Base-by-base conservation (phyloP, 2,888 invertebrate species). In the Diloba caeruleocephala region DNA sequence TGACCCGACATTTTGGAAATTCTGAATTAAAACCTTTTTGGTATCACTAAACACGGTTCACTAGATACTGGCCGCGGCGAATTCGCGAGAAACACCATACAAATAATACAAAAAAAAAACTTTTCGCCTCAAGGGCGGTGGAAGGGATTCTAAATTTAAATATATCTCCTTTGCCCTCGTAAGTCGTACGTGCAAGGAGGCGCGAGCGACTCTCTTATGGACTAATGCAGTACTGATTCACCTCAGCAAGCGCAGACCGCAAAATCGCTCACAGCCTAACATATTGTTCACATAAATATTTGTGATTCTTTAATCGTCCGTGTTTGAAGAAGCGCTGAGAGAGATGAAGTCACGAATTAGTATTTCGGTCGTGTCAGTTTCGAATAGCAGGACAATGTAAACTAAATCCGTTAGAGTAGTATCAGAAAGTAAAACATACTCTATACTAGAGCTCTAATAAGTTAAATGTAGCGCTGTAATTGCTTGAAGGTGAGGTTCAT, bases 201-300 rank as follows among this genome's bases (percentile, higher is more conserved):
- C 92, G 90, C 92, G 92, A 66, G 90, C 92, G 90, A 74, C 87
- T 86, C 85, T 85, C 82, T 79, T 92, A 92, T 92, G 87, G 89
- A 81, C 90, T 90, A 87, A 90, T 88, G 83, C 85, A 82, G 80
- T 80, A 92, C 93, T 93, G 92, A 92, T 88, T 91, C 93, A 91
- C 87, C 83, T 81, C 82, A 56, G 66, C 64, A 72, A 76, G 87
- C 85, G 85, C 85, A 77, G 76, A 83, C 85, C 86, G 88, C 90
- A 88, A 88, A 90, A 87, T 87, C 83, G 86, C 79, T 74, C 78
- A 76, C 81, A 79, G 71, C 76, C 79, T 81, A 88, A 85, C 84
- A 82, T 80, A 89, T 90, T 92, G 88, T 91, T 89, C 85, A 83
- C 85, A 82, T 86, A 87, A 88, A 88, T 78, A 85, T 88, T 87